Conservation (phyloP, 2,888 invertebrate genomes). For the Callyntrura guangdongensis region DNA sequence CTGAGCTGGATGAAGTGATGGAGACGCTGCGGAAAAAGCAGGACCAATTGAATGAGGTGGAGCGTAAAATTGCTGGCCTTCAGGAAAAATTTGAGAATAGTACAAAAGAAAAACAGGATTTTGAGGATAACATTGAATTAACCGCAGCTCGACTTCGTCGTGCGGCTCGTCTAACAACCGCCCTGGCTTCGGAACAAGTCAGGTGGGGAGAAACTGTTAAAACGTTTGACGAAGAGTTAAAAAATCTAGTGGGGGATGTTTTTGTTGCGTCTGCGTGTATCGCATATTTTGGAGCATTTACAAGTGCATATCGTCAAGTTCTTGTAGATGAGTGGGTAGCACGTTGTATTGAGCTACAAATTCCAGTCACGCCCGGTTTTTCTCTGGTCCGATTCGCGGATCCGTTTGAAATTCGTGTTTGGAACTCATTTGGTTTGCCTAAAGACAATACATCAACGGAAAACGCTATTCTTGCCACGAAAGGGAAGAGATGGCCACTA, state of each 20-base stretch:
- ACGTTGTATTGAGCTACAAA: constrained; percentile 89
- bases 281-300: constrained; percentile 97
- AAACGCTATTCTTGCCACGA: constrained; percentile 96
- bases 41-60: constrained; percentile 92
- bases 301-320: constrained; percentile 90
- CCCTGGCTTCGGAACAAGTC: constrained; percentile 94
- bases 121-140: constrained; percentile 91
- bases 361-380: constrained; percentile 91
- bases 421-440: constrained; percentile 96
- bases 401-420: constrained; percentile 94
- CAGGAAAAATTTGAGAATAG: constrained; percentile 90
- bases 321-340: constrained; percentile 90
- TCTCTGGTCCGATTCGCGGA: constrained; percentile 88
- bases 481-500: constrained; percentile 94
- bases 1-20: constrained; percentile 92
- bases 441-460: constrained; percentile 95
- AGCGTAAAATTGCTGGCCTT: constrained; percentile 89
- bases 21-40: constrained; percentile 92
- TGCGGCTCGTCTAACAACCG: constrained; percentile 94
- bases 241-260: constrained; percentile 94
- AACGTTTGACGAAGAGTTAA: constrained; percentile 89
- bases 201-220: constrained; percentile 93
- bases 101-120: constrained; percentile 91
- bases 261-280: constrained; percentile 95
- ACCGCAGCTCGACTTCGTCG: constrained; percentile 92